A percentile compares a stretch with the other conserved stretches of the same genome.
Conservation (phyloP, 2,888 invertebrate genomes). For the Drosophila melanosoma region DNA sequence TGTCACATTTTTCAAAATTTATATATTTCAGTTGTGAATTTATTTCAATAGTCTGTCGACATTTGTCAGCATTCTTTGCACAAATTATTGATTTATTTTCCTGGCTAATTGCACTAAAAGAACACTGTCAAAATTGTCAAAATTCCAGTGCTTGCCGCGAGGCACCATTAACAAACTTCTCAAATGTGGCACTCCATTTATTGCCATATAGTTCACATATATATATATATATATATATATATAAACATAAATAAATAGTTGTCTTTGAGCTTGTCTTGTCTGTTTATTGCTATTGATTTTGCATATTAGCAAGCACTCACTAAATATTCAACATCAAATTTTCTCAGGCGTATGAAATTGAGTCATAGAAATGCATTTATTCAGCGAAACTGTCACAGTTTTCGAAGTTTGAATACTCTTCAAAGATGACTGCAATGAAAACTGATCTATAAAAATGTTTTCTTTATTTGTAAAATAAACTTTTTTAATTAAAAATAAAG, state of each 20-base stretch:
- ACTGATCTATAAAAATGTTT: background rate
- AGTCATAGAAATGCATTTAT: constrained; percentile 42
- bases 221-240: background rate
- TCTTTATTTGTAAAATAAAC: no score
- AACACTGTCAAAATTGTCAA: constrained; percentile 23
- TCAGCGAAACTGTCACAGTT: background rate
- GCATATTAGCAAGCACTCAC: constrained; percentile 57
- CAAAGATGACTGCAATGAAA: background rate
- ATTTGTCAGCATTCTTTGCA: constrained; percentile 9
- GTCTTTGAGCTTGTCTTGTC: background rate
- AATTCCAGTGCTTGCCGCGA: background rate
- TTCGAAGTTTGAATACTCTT: constrained; percentile 1
- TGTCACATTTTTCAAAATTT: background rate
- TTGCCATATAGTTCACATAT: background rate
- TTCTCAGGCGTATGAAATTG: constrained; percentile 57
- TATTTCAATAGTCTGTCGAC: constrained; percentile 1
- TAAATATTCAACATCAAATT: constrained; percentile 50
- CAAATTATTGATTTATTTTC: constrained; percentile 50
- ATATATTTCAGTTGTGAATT: background rate
- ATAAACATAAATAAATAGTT: background rate
- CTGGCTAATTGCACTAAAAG: constrained; percentile 54
- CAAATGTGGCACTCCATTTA: constrained; percentile 12
- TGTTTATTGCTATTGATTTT: constrained; percentile 58
- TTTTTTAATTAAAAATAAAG: no score
- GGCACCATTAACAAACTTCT: constrained; percentile 18